phyloP scores from a whole-genome alignment of 2,797 vertebrate genomes.

The Ammospiza maritima region DNA sequence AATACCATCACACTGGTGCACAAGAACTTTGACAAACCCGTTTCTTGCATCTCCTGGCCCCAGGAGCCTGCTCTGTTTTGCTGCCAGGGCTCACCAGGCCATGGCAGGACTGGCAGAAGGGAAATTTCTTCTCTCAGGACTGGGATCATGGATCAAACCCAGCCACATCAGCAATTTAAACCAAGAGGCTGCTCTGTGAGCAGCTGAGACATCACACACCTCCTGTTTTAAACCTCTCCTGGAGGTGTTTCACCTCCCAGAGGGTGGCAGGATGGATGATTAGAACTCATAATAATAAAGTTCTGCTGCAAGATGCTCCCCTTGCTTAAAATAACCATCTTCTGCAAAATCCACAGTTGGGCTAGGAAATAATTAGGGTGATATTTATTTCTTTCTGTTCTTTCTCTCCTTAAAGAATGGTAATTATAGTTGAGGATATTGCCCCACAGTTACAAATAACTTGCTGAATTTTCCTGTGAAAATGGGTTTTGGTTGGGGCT shows the following conservation, averaged over 20 bases:
- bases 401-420: neutral
- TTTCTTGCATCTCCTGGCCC: neutral
- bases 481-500: neutral
- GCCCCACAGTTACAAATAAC: neutral
- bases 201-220: neutral
- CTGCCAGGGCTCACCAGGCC: neutral
- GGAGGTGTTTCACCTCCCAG: neutral
- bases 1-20: neutral
- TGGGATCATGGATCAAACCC: neutral
- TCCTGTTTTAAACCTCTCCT: neutral
- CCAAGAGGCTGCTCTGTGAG: neutral
- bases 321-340: neutral
- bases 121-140: neutral
- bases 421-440: neutral
- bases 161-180: neutral
- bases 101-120: neutral
- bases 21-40: neutral
- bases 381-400: neutral
- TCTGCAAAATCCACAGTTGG: neutral
- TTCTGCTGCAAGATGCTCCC: neutral
- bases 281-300: neutral
- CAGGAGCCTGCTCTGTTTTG: neutral
- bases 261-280: neutral
- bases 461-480: neutral
- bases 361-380: neutral